Evolutionary conservation across 2,113 vertebrate genomes (phyloP).

Genomic region (Accipiter cooperii): DNA sequence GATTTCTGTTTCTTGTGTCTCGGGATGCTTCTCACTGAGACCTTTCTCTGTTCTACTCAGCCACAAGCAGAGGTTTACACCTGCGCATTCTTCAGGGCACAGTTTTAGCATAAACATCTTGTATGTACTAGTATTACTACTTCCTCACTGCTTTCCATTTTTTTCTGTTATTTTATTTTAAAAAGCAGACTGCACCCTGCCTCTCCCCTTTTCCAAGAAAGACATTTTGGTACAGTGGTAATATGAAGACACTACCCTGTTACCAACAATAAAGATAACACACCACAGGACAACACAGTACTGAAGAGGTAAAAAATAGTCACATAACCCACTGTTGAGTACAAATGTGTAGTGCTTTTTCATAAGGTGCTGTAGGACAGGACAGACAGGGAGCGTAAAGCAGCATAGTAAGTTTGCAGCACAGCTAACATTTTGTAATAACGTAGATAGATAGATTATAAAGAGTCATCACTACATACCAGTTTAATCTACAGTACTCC

Average conservation of each 20-base stretch:
- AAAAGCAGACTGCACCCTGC: not conserved
- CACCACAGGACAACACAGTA: not conserved
- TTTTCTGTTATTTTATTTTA: not conserved
- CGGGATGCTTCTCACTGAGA: not conserved
- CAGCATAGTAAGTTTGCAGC: not conserved
- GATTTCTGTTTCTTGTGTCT: not conserved
- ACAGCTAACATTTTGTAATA: not conserved
- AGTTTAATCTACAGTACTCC: not conserved
- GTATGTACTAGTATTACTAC: not conserved
- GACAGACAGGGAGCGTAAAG: not conserved
- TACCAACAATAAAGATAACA: not conserved
- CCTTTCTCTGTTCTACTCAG: not conserved
- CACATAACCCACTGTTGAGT: not conserved
- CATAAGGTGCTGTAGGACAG: not conserved
- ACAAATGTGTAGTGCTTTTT: not conserved
- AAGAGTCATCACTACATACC: not conserved
- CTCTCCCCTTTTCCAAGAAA: not conserved
- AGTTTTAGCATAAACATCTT: not conserved
- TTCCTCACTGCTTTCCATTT: not conserved
- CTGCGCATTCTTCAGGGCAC: not conserved
- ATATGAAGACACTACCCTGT: not conserved
- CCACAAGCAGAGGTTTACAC: not conserved
- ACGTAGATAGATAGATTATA: not conserved
- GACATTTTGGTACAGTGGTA: not conserved
- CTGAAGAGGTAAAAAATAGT: not conserved